A percentile compares a stretch with the other conserved stretches of the same genome.
Conservation (phyloP, 2,797 vertebrate genomes). For the Eupleurogrammus muticus region DNA sequence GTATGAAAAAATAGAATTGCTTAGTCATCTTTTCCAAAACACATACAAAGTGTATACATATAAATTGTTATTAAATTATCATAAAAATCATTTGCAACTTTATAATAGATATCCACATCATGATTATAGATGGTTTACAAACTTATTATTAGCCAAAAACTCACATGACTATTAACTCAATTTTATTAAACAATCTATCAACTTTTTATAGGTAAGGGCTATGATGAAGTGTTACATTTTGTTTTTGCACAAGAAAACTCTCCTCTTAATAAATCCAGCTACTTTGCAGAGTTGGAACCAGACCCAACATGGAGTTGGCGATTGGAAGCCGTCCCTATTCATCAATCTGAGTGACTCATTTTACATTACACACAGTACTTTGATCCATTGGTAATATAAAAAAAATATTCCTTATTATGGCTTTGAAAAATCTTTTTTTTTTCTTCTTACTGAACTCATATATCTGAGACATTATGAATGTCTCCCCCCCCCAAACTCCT, state of each 20-base stretch:
- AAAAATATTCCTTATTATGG: constrained; percentile 1
- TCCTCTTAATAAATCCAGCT: neutral
- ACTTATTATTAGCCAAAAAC: too few relatives aligned
- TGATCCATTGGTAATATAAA: constrained; percentile 6
- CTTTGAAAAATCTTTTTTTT: neutral
- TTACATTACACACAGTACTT: neutral
- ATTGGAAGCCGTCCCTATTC: neutral
- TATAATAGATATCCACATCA: too few relatives aligned
- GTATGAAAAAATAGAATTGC: too few relatives aligned
- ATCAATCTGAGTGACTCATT: neutral
- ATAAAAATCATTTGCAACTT: too few relatives aligned
- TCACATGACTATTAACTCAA: too few relatives aligned
- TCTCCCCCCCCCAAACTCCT: neutral
- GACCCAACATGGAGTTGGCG: neutral
- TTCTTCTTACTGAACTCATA: constrained; percentile 1
- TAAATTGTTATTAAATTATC: too few relatives aligned
- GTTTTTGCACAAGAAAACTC: neutral
- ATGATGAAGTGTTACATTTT: neutral
- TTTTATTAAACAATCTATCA: too few relatives aligned
- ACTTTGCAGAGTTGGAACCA: neutral
- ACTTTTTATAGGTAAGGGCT: too few relatives aligned
- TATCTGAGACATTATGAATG: constrained; percentile 24
- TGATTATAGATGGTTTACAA: too few relatives aligned
- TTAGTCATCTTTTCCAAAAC: too few relatives aligned
- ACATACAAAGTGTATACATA: too few relatives aligned